phyloP scores from a whole-genome alignment of 2,797 vertebrate genomes.

The Enoplosus armatus region DNA sequence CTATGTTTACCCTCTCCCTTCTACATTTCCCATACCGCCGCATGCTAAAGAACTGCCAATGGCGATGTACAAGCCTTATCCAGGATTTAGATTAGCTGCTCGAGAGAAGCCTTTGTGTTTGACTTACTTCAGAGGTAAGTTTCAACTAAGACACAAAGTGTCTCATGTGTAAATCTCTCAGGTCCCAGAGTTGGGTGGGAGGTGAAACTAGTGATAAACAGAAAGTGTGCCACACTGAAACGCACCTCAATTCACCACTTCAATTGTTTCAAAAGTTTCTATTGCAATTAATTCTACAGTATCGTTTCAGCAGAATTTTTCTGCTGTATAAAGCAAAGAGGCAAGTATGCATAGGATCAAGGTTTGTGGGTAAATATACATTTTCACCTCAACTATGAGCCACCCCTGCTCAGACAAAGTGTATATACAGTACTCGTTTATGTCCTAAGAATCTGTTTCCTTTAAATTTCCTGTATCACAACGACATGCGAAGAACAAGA shows the following conservation, averaged over 20 bases:
- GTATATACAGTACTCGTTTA: neutral
- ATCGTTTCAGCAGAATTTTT: neutral
- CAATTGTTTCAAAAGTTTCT: neutral
- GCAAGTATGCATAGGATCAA: neutral
- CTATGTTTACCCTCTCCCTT: slow-evolving; percentile 50
- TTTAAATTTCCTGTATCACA: neutral
- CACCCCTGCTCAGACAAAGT: neutral
- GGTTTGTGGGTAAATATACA: neutral
- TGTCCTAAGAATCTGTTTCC: neutral
- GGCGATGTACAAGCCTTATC: slow-evolving; percentile 37
- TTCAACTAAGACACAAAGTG: slow-evolving; percentile 16
- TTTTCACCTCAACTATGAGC: neutral
- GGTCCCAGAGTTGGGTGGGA: slow-evolving; percentile 10
- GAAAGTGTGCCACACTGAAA: slow-evolving; percentile 1
- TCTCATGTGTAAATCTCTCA: slow-evolving; percentile 33
- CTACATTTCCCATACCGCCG: slow-evolving; percentile 35
- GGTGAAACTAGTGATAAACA: slow-evolving; percentile 40
- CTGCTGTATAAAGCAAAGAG: neutral
- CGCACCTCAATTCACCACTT: neutral
- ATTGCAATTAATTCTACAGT: neutral
- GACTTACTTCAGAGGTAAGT: slow-evolving; percentile 25
- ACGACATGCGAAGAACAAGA: neutral
- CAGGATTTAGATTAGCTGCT: slow-evolving; percentile 60
- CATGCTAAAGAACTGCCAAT: slow-evolving; percentile 30
- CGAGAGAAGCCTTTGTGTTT: slow-evolving; percentile 49